A percentile compares a stretch with the other conserved stretches of the same genome.
Evolutionary conservation across 2,888 invertebrate genomes (phyloP).

Genomic region (Entomobrya multifasciata): DNA sequence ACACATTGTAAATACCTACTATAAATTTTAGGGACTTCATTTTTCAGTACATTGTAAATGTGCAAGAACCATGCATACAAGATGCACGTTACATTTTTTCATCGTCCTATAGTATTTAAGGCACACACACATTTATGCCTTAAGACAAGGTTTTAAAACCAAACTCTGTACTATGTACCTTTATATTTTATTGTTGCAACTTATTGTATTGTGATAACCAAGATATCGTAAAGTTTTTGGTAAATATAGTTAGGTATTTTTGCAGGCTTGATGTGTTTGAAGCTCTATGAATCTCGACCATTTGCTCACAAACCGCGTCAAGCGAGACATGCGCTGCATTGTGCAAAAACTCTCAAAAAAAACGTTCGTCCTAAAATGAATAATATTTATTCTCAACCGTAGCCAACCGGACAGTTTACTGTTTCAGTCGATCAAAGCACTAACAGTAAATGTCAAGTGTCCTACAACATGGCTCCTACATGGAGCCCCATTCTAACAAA

Average conservation of each 20-base stretch:
- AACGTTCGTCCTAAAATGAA: conserved; percentile 22
- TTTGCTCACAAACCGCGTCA: conserved; percentile 53
- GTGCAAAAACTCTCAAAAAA: conserved; percentile 26
- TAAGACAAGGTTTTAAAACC: background rate
- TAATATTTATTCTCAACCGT: conserved; percentile 17
- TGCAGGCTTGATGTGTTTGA: conserved; percentile 6
- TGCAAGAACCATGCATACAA: background rate
- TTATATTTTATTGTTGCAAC: background rate
- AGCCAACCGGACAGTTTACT: conserved; percentile 39
- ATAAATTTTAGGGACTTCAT: no score
- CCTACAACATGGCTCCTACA: conserved; percentile 34
- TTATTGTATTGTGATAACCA: conserved; percentile 18
- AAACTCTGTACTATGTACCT: background rate
- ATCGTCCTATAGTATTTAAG: no score
- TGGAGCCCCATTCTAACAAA: conserved; percentile 18
- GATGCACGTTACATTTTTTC: background rate
- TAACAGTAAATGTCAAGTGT: conserved; percentile 35
- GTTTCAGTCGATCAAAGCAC: conserved; percentile 16
- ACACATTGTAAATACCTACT: no score
- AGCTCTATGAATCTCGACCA: conserved; percentile 32
- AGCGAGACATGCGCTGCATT: conserved; percentile 26
- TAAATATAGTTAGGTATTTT: background rate
- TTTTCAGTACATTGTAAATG: background rate
- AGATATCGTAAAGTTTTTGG: background rate
- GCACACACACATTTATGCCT: no score